These are phyloP conservation scores for Phthorimaea operculella DNA, from an alignment of 1,140 invertebrate genomes.

Conservation along the genomic window DNA sequence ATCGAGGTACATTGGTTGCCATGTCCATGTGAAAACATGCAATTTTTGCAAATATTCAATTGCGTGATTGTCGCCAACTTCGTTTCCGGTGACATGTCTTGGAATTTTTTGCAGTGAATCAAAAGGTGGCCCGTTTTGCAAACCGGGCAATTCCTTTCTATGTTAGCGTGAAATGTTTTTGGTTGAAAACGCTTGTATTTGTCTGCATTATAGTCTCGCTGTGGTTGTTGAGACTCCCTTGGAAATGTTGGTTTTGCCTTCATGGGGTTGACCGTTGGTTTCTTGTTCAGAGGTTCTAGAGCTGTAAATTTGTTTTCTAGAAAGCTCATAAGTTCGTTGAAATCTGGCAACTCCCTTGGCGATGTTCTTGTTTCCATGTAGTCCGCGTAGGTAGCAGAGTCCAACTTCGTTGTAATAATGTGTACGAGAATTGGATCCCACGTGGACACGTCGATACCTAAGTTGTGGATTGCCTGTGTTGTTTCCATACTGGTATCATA, in stretches of 20 bases:
- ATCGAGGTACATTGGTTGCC: background rate
- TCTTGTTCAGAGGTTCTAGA: background rate
- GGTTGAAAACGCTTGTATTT: background rate
- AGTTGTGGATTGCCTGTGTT: background rate
- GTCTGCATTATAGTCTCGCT: no score
- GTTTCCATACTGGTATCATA: background rate
- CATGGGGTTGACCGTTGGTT: background rate
- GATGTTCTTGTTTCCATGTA: background rate
- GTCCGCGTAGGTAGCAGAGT: background rate
- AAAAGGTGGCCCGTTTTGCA: background rate
- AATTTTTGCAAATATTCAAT: constrained; percentile 2
- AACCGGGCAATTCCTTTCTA: background rate
- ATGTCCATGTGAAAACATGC: background rate
- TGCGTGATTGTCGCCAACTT: background rate
- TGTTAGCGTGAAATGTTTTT: background rate
- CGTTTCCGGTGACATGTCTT: background rate
- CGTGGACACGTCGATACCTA: background rate
- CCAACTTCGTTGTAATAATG: background rate
- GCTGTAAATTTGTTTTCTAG: constrained; percentile 2
- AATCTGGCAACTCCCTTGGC: background rate
- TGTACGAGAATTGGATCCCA: constrained; percentile 1
- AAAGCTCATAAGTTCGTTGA: background rate
- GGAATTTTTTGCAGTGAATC: background rate
- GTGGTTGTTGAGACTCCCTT: background rate
- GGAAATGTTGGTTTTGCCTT: background rate